Percentiles rank a stretch among this genome's conserved stretches.
Evolutionary conservation across 2,113 vertebrate genomes (phyloP).

Genomic region (Oreotrochilus melanogaster): DNA sequence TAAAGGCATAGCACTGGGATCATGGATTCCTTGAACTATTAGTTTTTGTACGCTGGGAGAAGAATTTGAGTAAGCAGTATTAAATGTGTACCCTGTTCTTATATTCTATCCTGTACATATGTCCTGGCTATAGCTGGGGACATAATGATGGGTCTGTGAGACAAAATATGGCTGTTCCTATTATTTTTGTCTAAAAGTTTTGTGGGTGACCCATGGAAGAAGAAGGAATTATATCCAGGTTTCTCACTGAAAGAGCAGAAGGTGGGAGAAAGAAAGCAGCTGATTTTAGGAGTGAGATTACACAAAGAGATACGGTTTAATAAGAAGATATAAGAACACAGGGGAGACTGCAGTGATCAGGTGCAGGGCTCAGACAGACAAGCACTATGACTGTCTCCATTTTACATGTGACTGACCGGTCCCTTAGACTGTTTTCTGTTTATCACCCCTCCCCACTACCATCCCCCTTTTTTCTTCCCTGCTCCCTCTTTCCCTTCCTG

Average conservation of each 20-base stretch:
- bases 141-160: not conserved
- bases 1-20: not conserved
- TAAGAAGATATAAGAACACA: not conserved
- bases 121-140: not conserved
- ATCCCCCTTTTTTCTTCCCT: not conserved
- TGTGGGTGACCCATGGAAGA: not conserved
- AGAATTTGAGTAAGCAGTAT: not conserved
- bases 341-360: not conserved
- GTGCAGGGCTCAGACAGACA: not conserved
- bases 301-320: no score
- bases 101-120: not conserved
- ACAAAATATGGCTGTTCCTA: not conserved
- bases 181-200: not conserved
- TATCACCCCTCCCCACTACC: no score
- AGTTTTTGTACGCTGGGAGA: not conserved
- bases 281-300: not conserved
- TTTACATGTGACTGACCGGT: fast-evolving
- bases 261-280: not conserved
- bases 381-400: not conserved
- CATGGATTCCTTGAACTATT: not conserved
- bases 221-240: not conserved
- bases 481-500: not conserved
- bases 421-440: not conserved
- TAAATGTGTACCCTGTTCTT: not conserved
- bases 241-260: not conserved